Percentiles rank a stretch among this genome's conserved stretches.
phyloP scores from a whole-genome alignment of 2,113 vertebrate species.

The Nibea coibor region DNA sequence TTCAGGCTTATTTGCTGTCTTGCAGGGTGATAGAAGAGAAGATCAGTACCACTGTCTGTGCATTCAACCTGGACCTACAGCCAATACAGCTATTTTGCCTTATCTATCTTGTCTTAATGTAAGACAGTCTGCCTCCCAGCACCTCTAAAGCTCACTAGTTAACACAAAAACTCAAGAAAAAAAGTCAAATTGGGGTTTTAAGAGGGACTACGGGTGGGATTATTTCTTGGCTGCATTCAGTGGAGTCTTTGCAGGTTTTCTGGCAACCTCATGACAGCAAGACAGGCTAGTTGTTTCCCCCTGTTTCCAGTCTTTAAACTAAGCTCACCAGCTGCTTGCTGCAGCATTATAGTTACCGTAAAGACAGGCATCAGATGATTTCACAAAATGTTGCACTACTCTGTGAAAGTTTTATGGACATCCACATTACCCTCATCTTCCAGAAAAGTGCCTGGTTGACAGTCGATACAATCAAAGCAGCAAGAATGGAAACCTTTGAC shows the following conservation, averaged over 20 bases:
- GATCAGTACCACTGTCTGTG: background rate
- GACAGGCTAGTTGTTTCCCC: background rate
- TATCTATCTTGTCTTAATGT: no score
- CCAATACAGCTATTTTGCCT: no score
- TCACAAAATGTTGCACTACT: background rate
- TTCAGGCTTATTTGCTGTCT: background rate
- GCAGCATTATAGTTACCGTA: background rate
- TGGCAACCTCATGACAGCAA: no score
- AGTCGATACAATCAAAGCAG: conserved; percentile 92
- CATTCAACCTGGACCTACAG: no score
- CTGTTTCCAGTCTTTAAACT: background rate
- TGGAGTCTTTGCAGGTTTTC: no score
- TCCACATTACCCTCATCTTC: conserved; percentile 67
- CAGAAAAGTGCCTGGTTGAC: conserved; percentile 87
- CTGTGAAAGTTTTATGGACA: conserved; percentile 52
- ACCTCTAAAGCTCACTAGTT: no score
- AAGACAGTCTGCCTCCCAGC: no score
- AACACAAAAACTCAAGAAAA: no score
- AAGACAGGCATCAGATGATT: background rate
- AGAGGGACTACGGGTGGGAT: no score
- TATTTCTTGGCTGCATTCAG: no score
- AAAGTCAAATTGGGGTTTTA: no score
- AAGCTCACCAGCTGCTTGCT: background rate
- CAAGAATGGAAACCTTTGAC: conserved; percentile 87
- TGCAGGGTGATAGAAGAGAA: background rate